Base-by-base conservation (phyloP, 2,888 invertebrate genomes). In the Lasiommata megera region DNA sequence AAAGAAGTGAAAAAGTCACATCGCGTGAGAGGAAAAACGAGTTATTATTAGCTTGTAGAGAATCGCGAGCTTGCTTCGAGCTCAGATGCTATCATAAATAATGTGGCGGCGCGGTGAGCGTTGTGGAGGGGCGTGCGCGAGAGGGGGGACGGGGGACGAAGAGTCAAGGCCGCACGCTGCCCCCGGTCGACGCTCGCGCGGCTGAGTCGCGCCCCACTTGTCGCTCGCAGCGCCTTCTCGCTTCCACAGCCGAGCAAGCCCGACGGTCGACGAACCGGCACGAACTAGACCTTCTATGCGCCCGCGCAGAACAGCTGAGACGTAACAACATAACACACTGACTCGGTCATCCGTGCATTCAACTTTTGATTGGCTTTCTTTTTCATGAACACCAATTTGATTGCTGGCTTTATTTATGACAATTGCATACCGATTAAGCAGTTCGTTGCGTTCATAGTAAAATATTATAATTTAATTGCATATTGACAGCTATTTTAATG, bases 111-210 rank as follows among this genome's bases (percentile, higher is more conserved):
- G 82, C 82, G 84, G 83, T 70, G 77, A 78, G 79, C 78, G 79
- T 74, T 74, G 80, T 73, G 77, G 68, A 69, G 77, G 68, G 74
- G 72, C 64, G 76, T 66, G 72, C 69, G 59, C 70, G 61, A 66
- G 59, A 66, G 71, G 65, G 70, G 71, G 67, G 69, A 60, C 56
- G 66, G 66, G 69, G 67, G 64, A 76, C 79, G 79, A 88, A 91
- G 92, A 93, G 93, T 94, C 94, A 94, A 94, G 94, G 94, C 92
- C 93, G 93, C 93, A 92, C 93, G 93, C 92, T 93, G 93, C 93
- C 93, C 93, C 92, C 93, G 89, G 82, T 94, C 96, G 88, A 96
- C 96, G 93, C 95, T 96, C 92, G 87, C 86, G 23, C 23, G 23
- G 23, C 23, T 23, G 23, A 23, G 5, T 96, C 92, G 87, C 86